Evolutionary conservation across 1,140 invertebrate species (phyloP).

Genomic region (Tetramorium parvispinum): DNA sequence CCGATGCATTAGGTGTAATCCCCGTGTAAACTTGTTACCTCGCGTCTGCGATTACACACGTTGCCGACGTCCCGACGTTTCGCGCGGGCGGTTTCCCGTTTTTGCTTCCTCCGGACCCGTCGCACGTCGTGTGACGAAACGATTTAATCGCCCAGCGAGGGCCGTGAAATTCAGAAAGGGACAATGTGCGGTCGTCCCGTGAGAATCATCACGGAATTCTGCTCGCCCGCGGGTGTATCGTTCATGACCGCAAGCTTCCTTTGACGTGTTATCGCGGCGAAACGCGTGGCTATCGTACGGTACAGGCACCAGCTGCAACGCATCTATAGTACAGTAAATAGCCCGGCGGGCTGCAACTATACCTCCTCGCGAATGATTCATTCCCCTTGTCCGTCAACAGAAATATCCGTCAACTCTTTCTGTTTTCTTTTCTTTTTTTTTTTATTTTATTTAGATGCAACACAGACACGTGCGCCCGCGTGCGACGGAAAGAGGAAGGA

Average conservation of each 20-base stretch:
- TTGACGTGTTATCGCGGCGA: slow-evolving; percentile 31
- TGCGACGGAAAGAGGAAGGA: background rate
- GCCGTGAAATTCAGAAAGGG: background rate
- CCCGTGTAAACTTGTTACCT: background rate
- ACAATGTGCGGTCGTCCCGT: background rate
- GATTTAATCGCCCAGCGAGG: background rate
- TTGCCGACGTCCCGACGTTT: background rate
- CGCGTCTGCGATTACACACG: background rate
- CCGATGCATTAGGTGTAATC: background rate
- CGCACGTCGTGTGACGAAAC: no score
- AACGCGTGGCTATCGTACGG: background rate
- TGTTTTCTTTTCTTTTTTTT: background rate
- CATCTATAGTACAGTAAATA: background rate
- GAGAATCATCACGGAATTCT: background rate
- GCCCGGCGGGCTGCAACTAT: background rate
- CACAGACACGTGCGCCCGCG: background rate
- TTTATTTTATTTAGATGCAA: background rate
- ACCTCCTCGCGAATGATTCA: slow-evolving; percentile 2
- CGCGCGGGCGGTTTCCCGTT: background rate
- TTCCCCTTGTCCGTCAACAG: background rate
- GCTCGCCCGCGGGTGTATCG: background rate
- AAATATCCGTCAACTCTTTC: background rate
- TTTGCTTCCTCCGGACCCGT: no score
- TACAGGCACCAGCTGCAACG: slow-evolving; percentile 2
- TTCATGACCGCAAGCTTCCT: slow-evolving; percentile 29